These are phyloP conservation scores for Phocoena phocoena DNA, from an alignment of 2,113 vertebrate genomes.

Conservation along the genomic window DNA sequence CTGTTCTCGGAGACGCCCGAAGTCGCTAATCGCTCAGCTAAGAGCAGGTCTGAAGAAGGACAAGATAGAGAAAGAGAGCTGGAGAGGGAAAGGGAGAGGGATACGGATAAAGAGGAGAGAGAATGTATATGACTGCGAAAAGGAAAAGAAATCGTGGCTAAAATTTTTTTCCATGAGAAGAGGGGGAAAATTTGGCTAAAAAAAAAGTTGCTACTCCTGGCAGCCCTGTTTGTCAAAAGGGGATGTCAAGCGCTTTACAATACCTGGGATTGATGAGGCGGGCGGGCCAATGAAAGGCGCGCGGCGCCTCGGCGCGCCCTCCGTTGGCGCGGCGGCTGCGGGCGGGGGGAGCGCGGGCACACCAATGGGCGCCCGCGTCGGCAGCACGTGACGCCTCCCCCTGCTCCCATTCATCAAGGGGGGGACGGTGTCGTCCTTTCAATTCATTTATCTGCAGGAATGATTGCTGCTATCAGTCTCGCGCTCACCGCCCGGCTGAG, in stretches of 20 bases:
- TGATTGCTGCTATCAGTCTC: slow-evolving; percentile 99
- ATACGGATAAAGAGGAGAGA: background rate
- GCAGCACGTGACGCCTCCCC: slow-evolving; percentile 91
- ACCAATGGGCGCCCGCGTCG: slow-evolving; percentile 88
- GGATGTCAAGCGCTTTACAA: slow-evolving; percentile 93
- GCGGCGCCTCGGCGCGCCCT: slow-evolving; percentile 88
- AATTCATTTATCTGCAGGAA: slow-evolving; percentile 99
- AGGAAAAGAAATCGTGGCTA: slow-evolving; percentile 51
- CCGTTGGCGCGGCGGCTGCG: slow-evolving; percentile 91
- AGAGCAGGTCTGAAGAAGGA: slow-evolving; percentile 40
- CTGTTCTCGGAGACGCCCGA: background rate
- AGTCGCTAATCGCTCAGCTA: background rate
- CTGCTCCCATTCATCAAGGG: slow-evolving; percentile 99
- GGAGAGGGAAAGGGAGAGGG: background rate
- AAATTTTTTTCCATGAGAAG: slow-evolving; percentile 63
- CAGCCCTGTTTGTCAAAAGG: slow-evolving; percentile 90
- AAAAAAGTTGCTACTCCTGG: slow-evolving; percentile 89
- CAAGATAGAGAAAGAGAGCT: background rate
- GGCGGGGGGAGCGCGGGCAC: slow-evolving; percentile 86
- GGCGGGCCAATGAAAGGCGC: slow-evolving; percentile 91
- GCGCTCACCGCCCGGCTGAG: slow-evolving; percentile 99
- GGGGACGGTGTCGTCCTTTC: slow-evolving; percentile 99
- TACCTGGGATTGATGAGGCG: slow-evolving; percentile 96
- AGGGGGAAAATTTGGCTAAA: slow-evolving; percentile 70
- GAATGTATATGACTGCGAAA: background rate